Percentiles rank a stretch among this genome's conserved stretches.
phyloP scores from a whole-genome alignment of 2,797 vertebrate genomes.

The Periparus ater region DNA sequence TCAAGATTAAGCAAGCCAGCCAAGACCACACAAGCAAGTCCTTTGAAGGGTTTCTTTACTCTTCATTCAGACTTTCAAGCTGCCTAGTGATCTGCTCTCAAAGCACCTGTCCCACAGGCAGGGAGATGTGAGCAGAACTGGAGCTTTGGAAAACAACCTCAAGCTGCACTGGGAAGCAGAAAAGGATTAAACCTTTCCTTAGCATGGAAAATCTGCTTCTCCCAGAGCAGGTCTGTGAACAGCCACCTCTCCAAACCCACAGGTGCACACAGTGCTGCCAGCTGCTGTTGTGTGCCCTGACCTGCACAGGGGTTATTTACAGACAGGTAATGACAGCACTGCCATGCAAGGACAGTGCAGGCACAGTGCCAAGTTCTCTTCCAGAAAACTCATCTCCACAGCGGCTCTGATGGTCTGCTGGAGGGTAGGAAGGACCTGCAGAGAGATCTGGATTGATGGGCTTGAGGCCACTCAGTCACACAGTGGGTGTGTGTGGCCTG shows the following conservation, averaged over 20 bases:
- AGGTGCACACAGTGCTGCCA: not conserved
- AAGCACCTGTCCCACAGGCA: not conserved
- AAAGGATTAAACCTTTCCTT: not conserved
- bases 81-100: not conserved
- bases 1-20: conserved; percentile 8
- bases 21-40: not conserved
- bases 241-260: not conserved
- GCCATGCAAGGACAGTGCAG: not conserved
- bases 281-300: not conserved
- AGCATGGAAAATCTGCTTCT: not conserved
- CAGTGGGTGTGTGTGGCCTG: not conserved
- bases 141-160: not conserved
- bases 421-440: not conserved
- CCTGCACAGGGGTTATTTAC: not conserved
- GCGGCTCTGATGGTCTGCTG: no score
- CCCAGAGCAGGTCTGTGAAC: not conserved
- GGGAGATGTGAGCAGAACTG: not conserved
- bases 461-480: not conserved
- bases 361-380: not conserved
- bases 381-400: not conserved
- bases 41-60: conserved; percentile 34
- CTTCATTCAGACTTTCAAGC: not conserved
- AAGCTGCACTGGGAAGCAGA: not conserved
- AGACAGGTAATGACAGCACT: not conserved
- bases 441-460: not conserved